A percentile compares a stretch with the other conserved stretches of the same genome.
phyloP scores from a whole-genome alignment of 1,140 invertebrate species.

The Drosophila malerkotliana region DNA sequence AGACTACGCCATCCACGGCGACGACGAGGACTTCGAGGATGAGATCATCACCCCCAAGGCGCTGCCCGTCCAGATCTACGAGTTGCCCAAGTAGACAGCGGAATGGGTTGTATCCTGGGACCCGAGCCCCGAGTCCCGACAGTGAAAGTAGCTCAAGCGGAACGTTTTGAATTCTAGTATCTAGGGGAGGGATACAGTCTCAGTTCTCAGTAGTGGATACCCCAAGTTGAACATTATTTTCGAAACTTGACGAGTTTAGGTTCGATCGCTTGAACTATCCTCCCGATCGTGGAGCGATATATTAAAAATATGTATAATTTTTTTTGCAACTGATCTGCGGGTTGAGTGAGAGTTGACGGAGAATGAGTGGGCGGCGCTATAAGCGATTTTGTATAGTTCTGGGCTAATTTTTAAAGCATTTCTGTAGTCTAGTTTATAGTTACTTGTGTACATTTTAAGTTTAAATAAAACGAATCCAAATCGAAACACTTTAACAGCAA shows the following conservation, averaged over 20 bases:
- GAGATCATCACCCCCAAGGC: conserved; percentile 84
- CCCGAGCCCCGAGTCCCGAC: not conserved
- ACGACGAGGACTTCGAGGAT: conserved; percentile 82
- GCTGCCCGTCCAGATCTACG: conserved; percentile 81
- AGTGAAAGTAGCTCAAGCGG: conserved; percentile 22
- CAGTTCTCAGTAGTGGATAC: not conserved
- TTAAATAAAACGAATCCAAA: conserved; percentile 34
- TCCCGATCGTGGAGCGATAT: conserved; percentile 2
- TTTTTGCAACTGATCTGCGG: conserved; percentile 40
- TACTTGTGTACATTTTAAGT: conserved; percentile 71
- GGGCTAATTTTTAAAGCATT: conserved; percentile 69
- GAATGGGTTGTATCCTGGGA: not conserved
- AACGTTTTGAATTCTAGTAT: not conserved
- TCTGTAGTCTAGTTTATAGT: conserved; percentile 72
- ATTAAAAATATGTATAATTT: conserved; percentile 22
- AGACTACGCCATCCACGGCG: conserved; percentile 77
- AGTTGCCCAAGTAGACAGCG: conserved; percentile 75
- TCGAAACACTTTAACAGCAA: conserved; percentile 22
- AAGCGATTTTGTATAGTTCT: conserved; percentile 81
- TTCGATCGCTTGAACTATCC: conserved; percentile 17
- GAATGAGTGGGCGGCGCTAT: conserved; percentile 43
- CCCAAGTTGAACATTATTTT: not conserved
- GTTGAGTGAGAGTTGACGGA: conserved; percentile 2
- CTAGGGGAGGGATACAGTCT: not conserved
- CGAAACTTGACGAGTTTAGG: not conserved